Conservation (phyloP, 1,140 invertebrate genomes). For the Nautilus pompilius region DNA sequence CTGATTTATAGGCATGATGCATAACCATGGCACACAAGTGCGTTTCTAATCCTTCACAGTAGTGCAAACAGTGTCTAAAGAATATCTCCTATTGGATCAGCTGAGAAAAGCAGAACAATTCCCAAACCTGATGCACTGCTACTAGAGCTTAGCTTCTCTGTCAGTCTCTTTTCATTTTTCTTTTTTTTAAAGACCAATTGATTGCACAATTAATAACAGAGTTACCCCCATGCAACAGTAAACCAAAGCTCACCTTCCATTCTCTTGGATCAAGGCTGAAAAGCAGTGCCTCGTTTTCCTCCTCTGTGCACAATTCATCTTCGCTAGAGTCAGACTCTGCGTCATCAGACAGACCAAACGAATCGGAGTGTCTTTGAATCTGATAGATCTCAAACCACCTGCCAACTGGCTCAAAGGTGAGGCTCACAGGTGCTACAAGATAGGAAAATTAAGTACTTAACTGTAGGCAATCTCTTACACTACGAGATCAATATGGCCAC, state of each 20-base stretch:
- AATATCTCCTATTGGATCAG: neutral
- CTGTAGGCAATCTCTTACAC: too few relatives aligned
- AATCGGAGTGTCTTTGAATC: slow-evolving; percentile 46
- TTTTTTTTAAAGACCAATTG: neutral
- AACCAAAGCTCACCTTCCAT: slow-evolving; percentile 73
- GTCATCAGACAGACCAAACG: slow-evolving; percentile 34
- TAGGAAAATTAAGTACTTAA: neutral
- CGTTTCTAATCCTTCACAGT: too few relatives aligned
- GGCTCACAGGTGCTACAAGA: slow-evolving; percentile 21
- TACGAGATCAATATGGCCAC: too few relatives aligned
- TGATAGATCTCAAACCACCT: slow-evolving; percentile 55
- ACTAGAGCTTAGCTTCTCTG: neutral
- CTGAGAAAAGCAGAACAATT: neutral
- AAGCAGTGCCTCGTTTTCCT: slow-evolving; percentile 81
- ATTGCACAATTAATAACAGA: too few relatives aligned
- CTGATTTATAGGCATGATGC: too few relatives aligned
- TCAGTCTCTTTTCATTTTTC: neutral
- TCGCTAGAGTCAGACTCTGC: slow-evolving; percentile 43
- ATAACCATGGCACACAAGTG: too few relatives aligned
- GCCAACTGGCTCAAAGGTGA: slow-evolving; percentile 55
- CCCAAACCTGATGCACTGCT: neutral
- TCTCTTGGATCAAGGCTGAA: slow-evolving; percentile 90
- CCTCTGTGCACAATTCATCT: slow-evolving; percentile 51
- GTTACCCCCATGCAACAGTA: too few relatives aligned
- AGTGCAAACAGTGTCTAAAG: neutral